Evolutionary conservation across 2,113 vertebrate genomes (phyloP).

Genomic region (Mustelus asterias): DNA sequence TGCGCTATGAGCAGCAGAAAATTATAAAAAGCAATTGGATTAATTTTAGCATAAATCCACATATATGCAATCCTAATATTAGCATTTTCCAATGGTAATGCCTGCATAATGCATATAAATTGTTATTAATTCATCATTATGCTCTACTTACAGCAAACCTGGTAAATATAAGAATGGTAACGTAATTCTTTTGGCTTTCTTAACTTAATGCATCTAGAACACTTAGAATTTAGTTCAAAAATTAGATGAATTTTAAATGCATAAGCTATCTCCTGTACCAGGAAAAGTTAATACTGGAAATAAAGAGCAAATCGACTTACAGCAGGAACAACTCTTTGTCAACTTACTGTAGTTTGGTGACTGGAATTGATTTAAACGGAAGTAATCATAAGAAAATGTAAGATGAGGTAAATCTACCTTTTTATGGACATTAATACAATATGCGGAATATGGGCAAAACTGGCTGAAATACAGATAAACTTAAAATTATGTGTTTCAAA

Average conservation of each 20-base stretch:
- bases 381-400: not conserved
- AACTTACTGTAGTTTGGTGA: not conserved
- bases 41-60: not conserved
- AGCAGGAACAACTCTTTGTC: not conserved
- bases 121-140: not conserved
- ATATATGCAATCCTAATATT: not conserved
- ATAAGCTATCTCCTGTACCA: not conserved
- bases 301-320: not conserved
- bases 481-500: no score
- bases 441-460: no score
- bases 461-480: no score
- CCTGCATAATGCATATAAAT: not conserved
- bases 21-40: not conserved
- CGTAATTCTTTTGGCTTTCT: not conserved
- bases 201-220: not conserved
- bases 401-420: no score
- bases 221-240: not conserved
- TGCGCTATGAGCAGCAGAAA: not conserved
- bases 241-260: not conserved
- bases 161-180: not conserved
- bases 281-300: not conserved
- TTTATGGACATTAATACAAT: no score
- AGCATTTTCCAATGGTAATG: not conserved
- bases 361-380: not conserved
- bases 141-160: not conserved